Evolutionary conservation across 2,888 invertebrate genomes (phyloP), one percentile per base, ranked within the genome.

Genomic region (Ormyrus nitidulus): DNA sequence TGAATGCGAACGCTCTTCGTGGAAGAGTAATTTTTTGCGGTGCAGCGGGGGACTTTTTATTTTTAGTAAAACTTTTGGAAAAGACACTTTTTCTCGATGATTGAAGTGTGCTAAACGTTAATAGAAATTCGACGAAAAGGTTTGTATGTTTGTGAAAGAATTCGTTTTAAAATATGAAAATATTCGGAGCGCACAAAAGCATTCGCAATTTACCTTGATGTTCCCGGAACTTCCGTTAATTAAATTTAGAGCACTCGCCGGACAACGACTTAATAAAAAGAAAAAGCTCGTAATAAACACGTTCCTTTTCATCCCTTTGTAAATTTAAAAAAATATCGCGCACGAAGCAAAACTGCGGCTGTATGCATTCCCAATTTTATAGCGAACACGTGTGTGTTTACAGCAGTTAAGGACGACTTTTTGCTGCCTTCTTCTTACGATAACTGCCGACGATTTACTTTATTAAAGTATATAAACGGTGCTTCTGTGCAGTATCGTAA

Each of bases 401-500:
- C 54, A 61, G 76, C 74, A 74, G 74, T 79, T 79, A 64, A 79
- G 58, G 44, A 61, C 13, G 61, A 44, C n/a, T 70, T 61, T 71
- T 56, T 69, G 49, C 48, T 61, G 11, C 46, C 10, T 2, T 13
- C 11, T 74, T 70, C 77, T 58, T 74, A 51, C 68, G 56, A 54
- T 49, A 13, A n/a, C 6, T 10, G 34, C 56, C 56, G 49, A 56
- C 62, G 75, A 65, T 34, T 34, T 71, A 59, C 70, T 75, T 75
- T 56, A 75, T 79, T 79, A 79, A 53, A 70, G 58, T 53, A 59
- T 65, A 75, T 79, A 48, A 75, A 79, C 61, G 71, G 65, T 59
- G 56, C 79, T 74, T 74, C 79, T 65, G 75, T 34, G 79, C 65
- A 75, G 71, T 75, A 75, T 79, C 65, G 65, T 71, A 70, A 64